Conservation (phyloP, 2,888 invertebrate genomes). For the Scotopteryx bipunctaria region DNA sequence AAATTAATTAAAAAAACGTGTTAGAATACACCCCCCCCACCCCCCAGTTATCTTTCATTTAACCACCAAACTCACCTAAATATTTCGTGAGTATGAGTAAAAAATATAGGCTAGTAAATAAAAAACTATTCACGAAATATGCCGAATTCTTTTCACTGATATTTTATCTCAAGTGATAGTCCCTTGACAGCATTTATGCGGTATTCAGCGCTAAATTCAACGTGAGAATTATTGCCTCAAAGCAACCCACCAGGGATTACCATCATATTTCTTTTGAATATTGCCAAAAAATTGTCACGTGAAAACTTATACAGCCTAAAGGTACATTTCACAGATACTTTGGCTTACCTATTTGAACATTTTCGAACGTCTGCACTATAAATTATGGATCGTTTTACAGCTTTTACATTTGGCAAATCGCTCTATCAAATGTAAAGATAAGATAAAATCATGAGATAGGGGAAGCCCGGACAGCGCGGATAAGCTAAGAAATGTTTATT, state of each 20-base stretch:
- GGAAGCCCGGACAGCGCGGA: too few relatives aligned
- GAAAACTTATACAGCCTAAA: slow-evolving; percentile 5
- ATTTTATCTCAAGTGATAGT: slow-evolving; percentile 30
- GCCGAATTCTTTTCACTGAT: neutral
- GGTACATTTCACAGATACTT: slow-evolving; percentile 1
- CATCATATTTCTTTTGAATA: slow-evolving; percentile 35
- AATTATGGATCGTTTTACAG: too few relatives aligned
- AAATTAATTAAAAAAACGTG: neutral
- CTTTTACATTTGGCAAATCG: too few relatives aligned
- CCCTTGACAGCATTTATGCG: slow-evolving; percentile 40
- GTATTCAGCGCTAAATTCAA: slow-evolving; percentile 37
- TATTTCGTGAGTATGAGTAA: slow-evolving; percentile 3
- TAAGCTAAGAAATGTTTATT: too few relatives aligned
- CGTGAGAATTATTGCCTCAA: slow-evolving; percentile 34
- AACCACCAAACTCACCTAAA: neutral
- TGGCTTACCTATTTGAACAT: too few relatives aligned
- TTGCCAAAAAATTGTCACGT: slow-evolving; percentile 27
- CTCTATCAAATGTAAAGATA: too few relatives aligned
- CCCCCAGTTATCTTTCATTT: too few relatives aligned
- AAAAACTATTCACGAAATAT: slow-evolving; percentile 11
- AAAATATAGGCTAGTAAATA: neutral
- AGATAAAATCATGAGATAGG: too few relatives aligned
- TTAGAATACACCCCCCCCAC: too few relatives aligned
- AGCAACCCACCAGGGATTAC: slow-evolving; percentile 38
- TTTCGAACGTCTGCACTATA: too few relatives aligned